Percentiles rank a stretch among this genome's conserved stretches.
Evolutionary conservation across 2,888 invertebrate genomes (phyloP).

Genomic region (Ecdyonurus torrentis): DNA sequence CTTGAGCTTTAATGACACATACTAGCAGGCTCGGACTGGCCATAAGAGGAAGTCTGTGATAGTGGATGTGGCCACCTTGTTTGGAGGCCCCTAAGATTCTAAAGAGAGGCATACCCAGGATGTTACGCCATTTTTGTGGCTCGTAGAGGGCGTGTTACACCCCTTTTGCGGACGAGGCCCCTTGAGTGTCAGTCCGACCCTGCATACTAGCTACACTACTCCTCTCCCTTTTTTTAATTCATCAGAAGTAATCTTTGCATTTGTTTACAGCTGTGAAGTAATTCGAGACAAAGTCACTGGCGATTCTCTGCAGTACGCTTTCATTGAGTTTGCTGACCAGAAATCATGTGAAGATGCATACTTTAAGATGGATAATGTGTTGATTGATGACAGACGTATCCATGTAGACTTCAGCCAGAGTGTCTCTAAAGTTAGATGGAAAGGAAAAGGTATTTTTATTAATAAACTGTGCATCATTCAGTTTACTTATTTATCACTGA

Average conservation of each 20-base stretch:
- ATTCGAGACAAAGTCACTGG: slow-evolving; percentile 84
- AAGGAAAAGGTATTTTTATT: slow-evolving; percentile 46
- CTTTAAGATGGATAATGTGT: slow-evolving; percentile 99
- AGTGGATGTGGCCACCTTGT: no score
- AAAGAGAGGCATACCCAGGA: no score
- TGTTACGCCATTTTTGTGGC: no score
- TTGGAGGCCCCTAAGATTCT: no score
- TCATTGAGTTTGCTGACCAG: slow-evolving; percentile 88
- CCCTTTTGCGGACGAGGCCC: no score
- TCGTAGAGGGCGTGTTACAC: no score
- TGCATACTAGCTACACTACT: no score
- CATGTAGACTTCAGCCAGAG: slow-evolving; percentile 99
- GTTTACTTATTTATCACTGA: background rate
- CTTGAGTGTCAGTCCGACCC: no score
- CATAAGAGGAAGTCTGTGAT: no score
- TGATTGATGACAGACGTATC: slow-evolving; percentile 95
- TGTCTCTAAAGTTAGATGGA: slow-evolving; percentile 85
- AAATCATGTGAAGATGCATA: slow-evolving; percentile 94
- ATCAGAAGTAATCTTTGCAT: background rate
- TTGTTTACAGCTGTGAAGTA: slow-evolving; percentile 63
- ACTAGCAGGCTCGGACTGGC: no score
- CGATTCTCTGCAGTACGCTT: slow-evolving; percentile 96
- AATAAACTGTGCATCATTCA: background rate
- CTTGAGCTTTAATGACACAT: no score
- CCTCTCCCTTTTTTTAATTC: no score